Evolutionary conservation across 2,888 invertebrate species (phyloP).

Genomic region (Romanomermis culicivorax): DNA sequence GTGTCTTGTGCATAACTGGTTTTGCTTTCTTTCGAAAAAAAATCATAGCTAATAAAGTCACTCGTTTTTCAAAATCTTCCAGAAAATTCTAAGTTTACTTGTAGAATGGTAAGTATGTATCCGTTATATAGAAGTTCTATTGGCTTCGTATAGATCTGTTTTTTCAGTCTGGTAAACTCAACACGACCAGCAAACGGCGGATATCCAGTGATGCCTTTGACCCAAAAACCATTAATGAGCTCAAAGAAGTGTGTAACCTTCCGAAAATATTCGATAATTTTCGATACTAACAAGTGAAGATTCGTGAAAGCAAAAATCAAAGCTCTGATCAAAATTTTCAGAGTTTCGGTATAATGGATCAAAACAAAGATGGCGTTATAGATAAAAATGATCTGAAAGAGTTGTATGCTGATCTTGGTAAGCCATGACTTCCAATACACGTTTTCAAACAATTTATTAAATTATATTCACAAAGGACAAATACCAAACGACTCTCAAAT

Average conservation of each 20-base stretch:
- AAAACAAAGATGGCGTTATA: slow-evolving; percentile 37
- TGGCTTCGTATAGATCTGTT: too few species aligned
- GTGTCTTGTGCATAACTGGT: too few species aligned
- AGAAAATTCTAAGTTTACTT: too few species aligned
- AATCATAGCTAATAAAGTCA: too few species aligned
- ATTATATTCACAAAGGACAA: slow-evolving; percentile 16
- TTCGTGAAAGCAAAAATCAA: background rate
- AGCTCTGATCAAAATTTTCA: slow-evolving; percentile 19
- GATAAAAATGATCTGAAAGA: slow-evolving; percentile 34
- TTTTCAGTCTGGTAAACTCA: too few species aligned
- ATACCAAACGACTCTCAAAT: slow-evolving; percentile 26
- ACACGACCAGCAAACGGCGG: too few species aligned
- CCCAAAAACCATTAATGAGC: slow-evolving; percentile 37
- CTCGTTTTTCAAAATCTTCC: too few species aligned
- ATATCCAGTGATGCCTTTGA: too few species aligned
- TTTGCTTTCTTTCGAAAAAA: too few species aligned
- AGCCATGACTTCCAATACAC: slow-evolving; percentile 14
- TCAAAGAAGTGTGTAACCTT: slow-evolving; percentile 6
- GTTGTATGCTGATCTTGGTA: slow-evolving; percentile 35
- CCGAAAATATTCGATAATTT: too few species aligned
- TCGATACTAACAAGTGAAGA: background rate
- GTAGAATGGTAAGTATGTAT: too few species aligned
- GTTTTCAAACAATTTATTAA: background rate
- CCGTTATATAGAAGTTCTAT: too few species aligned
- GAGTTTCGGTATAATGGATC: slow-evolving; percentile 39